Conservation (phyloP, 2,888 invertebrate species). For the Drosophila affinis region DNA sequence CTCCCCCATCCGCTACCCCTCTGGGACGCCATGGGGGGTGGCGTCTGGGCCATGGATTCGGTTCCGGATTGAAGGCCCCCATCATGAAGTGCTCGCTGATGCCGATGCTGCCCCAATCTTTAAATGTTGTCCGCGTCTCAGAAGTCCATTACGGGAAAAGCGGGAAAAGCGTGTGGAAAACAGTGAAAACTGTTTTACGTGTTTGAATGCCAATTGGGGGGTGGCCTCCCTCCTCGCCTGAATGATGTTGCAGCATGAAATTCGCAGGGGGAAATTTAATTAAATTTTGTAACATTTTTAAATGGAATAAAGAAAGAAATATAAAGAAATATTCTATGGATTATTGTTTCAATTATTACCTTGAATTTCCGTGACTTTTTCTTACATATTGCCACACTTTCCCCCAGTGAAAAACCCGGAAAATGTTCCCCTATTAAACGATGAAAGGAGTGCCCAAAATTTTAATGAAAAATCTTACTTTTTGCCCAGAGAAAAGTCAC, state of each 20-base stretch:
- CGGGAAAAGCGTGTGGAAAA: neutral
- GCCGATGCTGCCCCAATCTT: conserved; percentile 56
- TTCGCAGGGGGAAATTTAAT: conserved; percentile 13
- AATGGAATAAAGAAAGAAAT: neutral
- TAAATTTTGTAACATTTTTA: conserved; percentile 11
- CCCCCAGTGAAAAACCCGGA: neutral
- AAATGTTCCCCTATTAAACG: conserved; percentile 56
- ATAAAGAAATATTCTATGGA: neutral
- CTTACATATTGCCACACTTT: too few relatives aligned
- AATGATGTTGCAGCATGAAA: neutral
- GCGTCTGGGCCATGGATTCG: conserved; percentile 28
- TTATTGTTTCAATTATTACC: too few relatives aligned
- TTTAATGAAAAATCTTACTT: conserved; percentile 75
- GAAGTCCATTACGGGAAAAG: conserved; percentile 40
- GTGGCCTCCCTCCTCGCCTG: neutral
- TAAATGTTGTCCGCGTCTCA: conserved; percentile 55
- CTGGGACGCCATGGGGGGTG: conserved; percentile 26
- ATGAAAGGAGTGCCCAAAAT: conserved; percentile 48
- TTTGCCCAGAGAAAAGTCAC: conserved; percentile 63
- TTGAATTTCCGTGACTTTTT: conserved; percentile 8
- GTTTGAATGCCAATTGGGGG: conserved; percentile 22
- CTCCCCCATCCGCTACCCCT: neutral
- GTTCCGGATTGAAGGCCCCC: conserved; percentile 52
- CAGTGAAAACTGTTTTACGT: conserved; percentile 15
- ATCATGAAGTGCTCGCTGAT: conserved; percentile 70